A percentile compares a stretch with the other conserved stretches of the same genome.
Conservation (phyloP, 1,140 invertebrate genomes). For the Pseudobourletiella spinata region DNA sequence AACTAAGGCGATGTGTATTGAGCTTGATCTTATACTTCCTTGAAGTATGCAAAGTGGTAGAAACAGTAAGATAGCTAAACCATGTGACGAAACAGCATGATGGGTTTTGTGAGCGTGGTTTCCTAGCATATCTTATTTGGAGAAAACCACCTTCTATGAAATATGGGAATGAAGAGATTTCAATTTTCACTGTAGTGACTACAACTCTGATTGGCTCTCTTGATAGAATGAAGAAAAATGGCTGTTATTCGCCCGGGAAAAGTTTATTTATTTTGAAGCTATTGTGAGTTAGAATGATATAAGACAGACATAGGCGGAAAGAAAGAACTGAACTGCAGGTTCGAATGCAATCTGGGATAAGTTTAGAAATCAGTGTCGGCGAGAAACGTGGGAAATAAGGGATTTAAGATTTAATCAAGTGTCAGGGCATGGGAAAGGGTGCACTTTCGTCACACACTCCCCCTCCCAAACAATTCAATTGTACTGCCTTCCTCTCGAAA, state of each 20-base stretch:
- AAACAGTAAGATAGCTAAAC: no score
- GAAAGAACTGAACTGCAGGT: conserved; percentile 14
- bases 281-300: conserved; percentile 23
- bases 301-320: neutral
- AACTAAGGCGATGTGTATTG: no score
- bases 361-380: conserved; percentile 19
- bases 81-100: no score
- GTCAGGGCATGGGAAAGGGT: conserved; percentile 16
- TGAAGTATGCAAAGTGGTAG: no score
- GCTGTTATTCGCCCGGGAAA: neutral
- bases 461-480: conserved; percentile 12
- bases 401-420: conserved; percentile 29
- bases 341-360: conserved; percentile 19
- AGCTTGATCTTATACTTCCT: no score
- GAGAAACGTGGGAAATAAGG: conserved; percentile 16
- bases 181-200: neutral
- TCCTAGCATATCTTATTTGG: no score
- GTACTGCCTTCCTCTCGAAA: neutral
- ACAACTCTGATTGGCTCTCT: no score
- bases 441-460: neutral
- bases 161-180: neutral
- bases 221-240: no score
- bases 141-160: no score
- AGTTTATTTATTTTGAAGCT: conserved; percentile 22
- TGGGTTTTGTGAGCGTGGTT: no score